Evolutionary conservation across 2,113 vertebrate species (phyloP).

Genomic region (Guaruba guarouba): DNA sequence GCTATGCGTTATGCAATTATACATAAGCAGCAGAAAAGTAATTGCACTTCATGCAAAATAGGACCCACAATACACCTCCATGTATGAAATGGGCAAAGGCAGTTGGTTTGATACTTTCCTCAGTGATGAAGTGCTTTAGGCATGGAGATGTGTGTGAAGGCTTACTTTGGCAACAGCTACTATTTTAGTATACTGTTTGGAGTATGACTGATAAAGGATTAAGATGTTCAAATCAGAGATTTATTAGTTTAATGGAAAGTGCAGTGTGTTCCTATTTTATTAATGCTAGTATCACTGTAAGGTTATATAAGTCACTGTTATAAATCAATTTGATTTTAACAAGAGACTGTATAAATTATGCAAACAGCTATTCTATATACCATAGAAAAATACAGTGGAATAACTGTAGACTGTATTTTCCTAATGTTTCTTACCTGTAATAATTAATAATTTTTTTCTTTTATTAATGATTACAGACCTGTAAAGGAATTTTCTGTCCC

Average conservation of each 20-base stretch:
- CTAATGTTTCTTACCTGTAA: neutral
- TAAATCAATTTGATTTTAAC: neutral
- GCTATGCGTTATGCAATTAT: neutral
- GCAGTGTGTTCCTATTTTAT: neutral
- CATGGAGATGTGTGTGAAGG: neutral
- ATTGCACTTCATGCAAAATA: neutral
- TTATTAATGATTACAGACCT: conserved; percentile 61
- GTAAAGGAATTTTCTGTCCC: conserved; percentile 75
- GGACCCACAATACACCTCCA: neutral
- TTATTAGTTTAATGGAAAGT: neutral
- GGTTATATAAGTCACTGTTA: neutral
- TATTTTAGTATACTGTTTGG: neutral
- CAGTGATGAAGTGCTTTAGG: neutral
- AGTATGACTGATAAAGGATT: neutral
- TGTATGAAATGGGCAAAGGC: neutral
- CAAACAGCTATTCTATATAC: neutral
- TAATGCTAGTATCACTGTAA: neutral
- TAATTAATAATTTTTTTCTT: neutral
- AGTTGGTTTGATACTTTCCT: neutral
- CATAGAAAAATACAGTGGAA: neutral
- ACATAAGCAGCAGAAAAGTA: neutral
- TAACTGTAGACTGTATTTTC: neutral
- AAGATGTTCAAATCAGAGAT: neutral
- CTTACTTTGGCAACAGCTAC: neutral
- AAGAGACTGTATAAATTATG: neutral